A percentile compares a stretch with the other conserved stretches of the same genome.
phyloP scores from a whole-genome alignment of 2,113 vertebrate genomes.

The Fukomys damarensis region DNA sequence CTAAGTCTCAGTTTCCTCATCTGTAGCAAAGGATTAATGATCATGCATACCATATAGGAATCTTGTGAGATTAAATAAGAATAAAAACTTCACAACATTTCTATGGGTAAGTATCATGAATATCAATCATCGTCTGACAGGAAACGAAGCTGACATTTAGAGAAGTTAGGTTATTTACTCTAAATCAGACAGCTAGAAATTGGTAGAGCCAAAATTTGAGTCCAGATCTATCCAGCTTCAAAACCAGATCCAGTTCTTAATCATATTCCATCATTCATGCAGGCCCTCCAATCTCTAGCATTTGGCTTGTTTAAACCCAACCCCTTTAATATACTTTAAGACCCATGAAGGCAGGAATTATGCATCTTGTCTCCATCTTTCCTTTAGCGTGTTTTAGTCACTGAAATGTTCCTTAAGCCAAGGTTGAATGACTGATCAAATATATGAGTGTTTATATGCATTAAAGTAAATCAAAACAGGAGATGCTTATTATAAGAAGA shows the following conservation, averaged over 20 bases:
- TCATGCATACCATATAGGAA: neutral
- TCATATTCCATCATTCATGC: neutral
- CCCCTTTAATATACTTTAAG: neutral
- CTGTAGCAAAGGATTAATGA: neutral
- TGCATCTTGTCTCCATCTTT: neutral
- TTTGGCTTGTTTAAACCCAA: neutral
- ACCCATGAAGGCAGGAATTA: neutral
- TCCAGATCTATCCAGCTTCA: neutral
- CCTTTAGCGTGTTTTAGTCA: neutral
- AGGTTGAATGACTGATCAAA: neutral
- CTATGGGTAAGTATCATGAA: neutral
- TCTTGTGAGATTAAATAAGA: neutral
- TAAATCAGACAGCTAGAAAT: neutral
- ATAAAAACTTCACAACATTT: neutral
- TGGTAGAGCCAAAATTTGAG: neutral
- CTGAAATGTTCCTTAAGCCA: neutral
- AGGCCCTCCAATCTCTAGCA: neutral
- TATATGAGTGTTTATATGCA: neutral
- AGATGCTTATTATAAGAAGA: neutral
- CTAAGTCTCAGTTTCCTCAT: neutral
- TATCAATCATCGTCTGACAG: neutral
- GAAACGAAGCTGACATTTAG: neutral
- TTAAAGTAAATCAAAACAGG: neutral
- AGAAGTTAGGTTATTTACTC: neutral
- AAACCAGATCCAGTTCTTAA: neutral